phyloP scores from a whole-genome alignment of 2,113 vertebrate species.

The Ammodytes dubius region DNA sequence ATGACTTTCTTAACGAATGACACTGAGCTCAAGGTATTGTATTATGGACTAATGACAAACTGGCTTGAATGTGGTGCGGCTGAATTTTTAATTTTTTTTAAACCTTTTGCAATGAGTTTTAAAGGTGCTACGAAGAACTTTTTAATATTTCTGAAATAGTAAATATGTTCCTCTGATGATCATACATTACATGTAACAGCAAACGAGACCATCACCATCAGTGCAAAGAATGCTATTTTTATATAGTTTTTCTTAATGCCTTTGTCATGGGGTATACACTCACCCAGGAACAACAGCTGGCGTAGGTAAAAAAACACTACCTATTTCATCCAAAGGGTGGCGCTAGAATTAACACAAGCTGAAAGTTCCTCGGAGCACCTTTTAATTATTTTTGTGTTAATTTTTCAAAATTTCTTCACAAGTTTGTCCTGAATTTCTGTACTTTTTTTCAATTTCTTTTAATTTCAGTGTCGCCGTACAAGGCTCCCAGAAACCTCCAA shows the following conservation, averaged over 20 bases:
- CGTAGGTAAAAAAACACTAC: too few species aligned
- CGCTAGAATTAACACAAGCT: too few species aligned
- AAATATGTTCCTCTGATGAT: too few species aligned
- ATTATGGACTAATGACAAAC: slow-evolving; percentile 67
- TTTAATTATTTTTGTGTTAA: background rate
- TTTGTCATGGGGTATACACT: too few species aligned
- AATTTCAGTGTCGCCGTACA: slow-evolving; percentile 90
- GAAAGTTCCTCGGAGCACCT: too few species aligned
- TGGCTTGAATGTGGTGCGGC: slow-evolving; percentile 40
- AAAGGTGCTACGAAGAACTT: background rate
- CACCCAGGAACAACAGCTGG: too few species aligned
- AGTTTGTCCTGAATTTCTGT: slow-evolving; percentile 51
- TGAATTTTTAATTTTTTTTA: slow-evolving; percentile 28
- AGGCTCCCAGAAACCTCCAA: slow-evolving; percentile 94
- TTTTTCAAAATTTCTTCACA: background rate
- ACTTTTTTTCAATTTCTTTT: slow-evolving; percentile 39
- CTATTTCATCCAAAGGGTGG: too few species aligned
- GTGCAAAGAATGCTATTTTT: too few species aligned
- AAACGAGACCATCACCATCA: too few species aligned
- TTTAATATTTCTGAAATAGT: too few species aligned
- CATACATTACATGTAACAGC: too few species aligned
- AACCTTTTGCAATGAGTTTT: background rate
- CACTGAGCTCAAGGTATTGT: slow-evolving; percentile 54
- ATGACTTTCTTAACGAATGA: slow-evolving; percentile 46
- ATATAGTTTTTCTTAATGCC: too few species aligned